Evolutionary conservation across 2,113 vertebrate genomes (phyloP), one percentile per base, ranked within the genome.

Genomic region (Laterallus jamaicensis): DNA sequence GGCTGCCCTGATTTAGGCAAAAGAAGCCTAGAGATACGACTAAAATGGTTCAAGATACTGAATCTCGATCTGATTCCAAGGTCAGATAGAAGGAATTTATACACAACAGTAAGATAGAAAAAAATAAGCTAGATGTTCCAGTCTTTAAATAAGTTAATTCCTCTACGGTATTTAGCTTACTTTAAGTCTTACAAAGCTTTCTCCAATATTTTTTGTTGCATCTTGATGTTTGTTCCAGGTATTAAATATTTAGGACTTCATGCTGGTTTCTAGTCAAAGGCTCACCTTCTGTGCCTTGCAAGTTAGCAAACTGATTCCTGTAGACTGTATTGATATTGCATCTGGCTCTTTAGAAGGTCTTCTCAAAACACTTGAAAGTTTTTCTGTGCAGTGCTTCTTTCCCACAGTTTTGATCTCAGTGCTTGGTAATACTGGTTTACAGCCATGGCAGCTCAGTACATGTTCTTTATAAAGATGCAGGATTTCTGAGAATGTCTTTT

Each of bases 401-500:
- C 26, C 22, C 68, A 3, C 31, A 22, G 56, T 63, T 92, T 83
- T 63, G 5, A 8, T 86, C 37, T 82, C 6, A 2, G 52, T 83
- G 60, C n/a, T 68, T 2, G 8, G 42, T 67, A 63, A 25, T 74
- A 24, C 4, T 11, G 24, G 31, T 88, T 92, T 71, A 42, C 70
- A 73, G 31, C 70, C 37, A 3, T 44, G 42, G 64, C 32, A 80
- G 31, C 63, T 92, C 31, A 35, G 52, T 54, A 16, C 0, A 0
- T 3, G 6, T 32, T 79, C 68, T 69, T 63, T 77, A 16, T 69
- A 40, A 74, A 73, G 47, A 42, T 67, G 20, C 13, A 39, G 59
- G 63, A 52, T 95, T 96, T 95, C 95, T 86, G 80, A 90, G 86
- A 88, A 93, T 44, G 18, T 28, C 32, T 70, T 80, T 95, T 92